A percentile compares a stretch with the other conserved stretches of the same genome.
These are phyloP conservation scores for Novumbra hubbsi DNA, from an alignment of 2,797 vertebrate species.

Conservation along the genomic window DNA sequence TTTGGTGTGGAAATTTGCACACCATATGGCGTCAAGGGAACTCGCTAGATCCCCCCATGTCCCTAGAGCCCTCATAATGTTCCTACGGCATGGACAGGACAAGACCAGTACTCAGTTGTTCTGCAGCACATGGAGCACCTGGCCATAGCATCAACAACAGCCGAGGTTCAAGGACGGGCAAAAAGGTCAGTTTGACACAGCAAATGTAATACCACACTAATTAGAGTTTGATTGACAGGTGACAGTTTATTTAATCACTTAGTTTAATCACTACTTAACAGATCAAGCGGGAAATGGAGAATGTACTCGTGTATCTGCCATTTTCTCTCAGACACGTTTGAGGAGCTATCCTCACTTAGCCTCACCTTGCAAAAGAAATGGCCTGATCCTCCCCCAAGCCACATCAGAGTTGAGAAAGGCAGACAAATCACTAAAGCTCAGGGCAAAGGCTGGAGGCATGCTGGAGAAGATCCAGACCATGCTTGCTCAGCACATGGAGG, in stretches of 20 bases:
- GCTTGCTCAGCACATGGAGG: conserved; percentile 10
- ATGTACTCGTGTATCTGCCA: conserved; percentile 22
- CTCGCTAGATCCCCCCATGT: conserved; percentile 22
- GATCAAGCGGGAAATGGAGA: conserved; percentile 24
- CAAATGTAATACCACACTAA: neutral
- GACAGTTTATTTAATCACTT: no score
- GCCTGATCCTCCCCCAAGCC: conserved; percentile 28
- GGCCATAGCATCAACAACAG: conserved; percentile 12
- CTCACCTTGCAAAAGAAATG: conserved; percentile 22
- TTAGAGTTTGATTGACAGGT: no score
- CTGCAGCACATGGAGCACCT: conserved; percentile 30
- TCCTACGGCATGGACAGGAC: conserved; percentile 16
- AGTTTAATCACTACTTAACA: conserved; percentile 20
- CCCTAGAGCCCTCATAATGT: conserved; percentile 18
- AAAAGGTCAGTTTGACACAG: conserved; percentile 21
- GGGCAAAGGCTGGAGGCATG: no score
- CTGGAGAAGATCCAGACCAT: no score
- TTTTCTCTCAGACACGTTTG: conserved; percentile 29
- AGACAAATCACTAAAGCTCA: conserved; percentile 23
- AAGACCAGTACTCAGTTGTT: conserved; percentile 16
- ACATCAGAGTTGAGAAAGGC: conserved; percentile 26
- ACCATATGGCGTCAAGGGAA: conserved; percentile 24
- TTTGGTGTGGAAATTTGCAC: conserved; percentile 26
- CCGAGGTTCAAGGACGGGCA: conserved; percentile 26
- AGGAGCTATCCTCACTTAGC: conserved; percentile 20